Base-by-base conservation (phyloP, 2,113 vertebrate genomes). In the Atrichornis clamosus region DNA sequence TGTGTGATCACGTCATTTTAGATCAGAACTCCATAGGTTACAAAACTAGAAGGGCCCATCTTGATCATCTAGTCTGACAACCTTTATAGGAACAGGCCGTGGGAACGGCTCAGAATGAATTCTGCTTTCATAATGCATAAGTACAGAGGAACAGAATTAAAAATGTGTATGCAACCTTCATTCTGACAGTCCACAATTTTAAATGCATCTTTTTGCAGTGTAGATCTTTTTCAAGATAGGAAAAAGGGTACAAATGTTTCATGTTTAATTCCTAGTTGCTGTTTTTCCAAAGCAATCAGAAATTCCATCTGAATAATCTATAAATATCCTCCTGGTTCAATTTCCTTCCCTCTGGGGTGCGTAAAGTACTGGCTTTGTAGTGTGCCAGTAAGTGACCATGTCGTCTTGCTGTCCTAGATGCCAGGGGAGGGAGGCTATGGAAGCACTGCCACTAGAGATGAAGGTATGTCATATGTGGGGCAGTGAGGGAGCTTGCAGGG, bases 21-120 rank as follows among this genome's bases (percentile, higher is more conserved):
- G 30, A 95, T 96, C 86, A 95, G 68, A 90, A 67, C 47, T 95
- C 86, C 60, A 81, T 75, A 84, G 60, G 35, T 67, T 92, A 87
- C 56, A 84, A 70, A 93, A 93, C 47, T 70, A 70, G 47, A 78
- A 92, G 44, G 44, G 69, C 91, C 15, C 89, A 60, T 97, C 93
- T 90, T 84, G 68, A 93, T 95, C 92, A 96, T 95, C 84, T 74
- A 90, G 60, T 81, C 94, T 96, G 95, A 95, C 95, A 97, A 52
- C 64, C 11, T 89, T 84, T 89, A 84, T 70, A 89, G 64, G 77
- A 95, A 23, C 44, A 78, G 80, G 83, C 69, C 24, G 0, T 74
- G 55, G 69, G 47, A 96, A 87, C 0, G 0, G 76, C 73, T 68
- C 37, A 63, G 86, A 74, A 93, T 75, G 89, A 96, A 75, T 89